Evolutionary conservation across 2,888 invertebrate species (phyloP).

Genomic region (Drosophila mimica): DNA sequence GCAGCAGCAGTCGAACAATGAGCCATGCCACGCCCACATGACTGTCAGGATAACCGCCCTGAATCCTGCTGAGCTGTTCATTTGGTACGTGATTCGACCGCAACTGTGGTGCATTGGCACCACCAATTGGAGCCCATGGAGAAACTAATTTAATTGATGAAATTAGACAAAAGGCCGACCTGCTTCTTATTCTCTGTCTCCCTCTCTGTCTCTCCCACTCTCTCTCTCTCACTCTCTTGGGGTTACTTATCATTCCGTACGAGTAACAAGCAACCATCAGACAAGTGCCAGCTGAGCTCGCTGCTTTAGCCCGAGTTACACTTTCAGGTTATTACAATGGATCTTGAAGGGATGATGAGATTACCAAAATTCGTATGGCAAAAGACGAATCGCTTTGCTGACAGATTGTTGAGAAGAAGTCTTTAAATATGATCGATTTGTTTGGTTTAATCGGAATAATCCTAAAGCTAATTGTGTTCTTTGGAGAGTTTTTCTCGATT

Average conservation of each 20-base stretch:
- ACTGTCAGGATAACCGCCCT: constrained; percentile 15
- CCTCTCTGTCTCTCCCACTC: neutral
- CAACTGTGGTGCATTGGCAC: constrained; percentile 50
- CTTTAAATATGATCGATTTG: constrained; percentile 21
- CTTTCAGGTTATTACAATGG: constrained; percentile 17
- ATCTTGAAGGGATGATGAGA: constrained; percentile 11
- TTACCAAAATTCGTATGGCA: constrained; percentile 13
- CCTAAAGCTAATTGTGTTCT: constrained; percentile 5
- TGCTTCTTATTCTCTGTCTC: neutral
- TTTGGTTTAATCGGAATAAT: constrained; percentile 8
- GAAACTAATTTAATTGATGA: constrained; percentile 77
- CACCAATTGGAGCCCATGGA: constrained; percentile 64
- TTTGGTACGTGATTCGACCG: constrained; percentile 70
- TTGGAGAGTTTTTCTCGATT: neutral
- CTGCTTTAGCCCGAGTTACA: constrained; percentile 25
- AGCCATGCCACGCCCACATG: constrained; percentile 52
- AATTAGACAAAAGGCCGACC: constrained; percentile 71
- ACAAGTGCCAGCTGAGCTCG: constrained; percentile 34
- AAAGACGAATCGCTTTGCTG: constrained; percentile 37
- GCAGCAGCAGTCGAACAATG: constrained; percentile 32
- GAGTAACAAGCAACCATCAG: constrained; percentile 33
- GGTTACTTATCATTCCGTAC: constrained; percentile 56
- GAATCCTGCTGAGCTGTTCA: constrained; percentile 31
- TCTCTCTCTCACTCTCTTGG: neutral
- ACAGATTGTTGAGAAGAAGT: constrained; percentile 25